Base-by-base conservation (phyloP, 2,113 vertebrate genomes). In the Noctilio leporinus region DNA sequence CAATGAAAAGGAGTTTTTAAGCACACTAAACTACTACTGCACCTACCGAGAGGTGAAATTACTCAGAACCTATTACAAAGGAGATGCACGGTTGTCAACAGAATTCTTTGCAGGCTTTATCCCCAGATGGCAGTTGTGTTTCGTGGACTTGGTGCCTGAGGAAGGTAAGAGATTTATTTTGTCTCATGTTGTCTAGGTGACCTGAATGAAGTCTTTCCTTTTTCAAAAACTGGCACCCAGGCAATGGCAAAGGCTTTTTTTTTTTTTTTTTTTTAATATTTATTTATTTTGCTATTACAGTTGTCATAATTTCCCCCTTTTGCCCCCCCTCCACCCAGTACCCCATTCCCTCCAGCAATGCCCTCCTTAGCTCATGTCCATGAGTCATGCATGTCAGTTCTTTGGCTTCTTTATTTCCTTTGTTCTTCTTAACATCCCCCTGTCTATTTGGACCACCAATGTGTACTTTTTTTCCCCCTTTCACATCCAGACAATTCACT, bases 1-100 rank as follows among this genome's bases (percentile, higher is more conserved):
- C 35, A 90, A 49, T 59, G 59, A 91, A 67, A 86, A n/a, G 65
- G 28, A 20, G 33, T 35, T 86, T 70, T 75, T 51, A 75, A 81
- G 84, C 20, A 55, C 5, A 55, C 11, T 49, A 51, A 82, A 82
- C 59, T 65, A n/a, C 84, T 33, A 59, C 38, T 45, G 49, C 20
- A 14, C 12, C 15, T 78, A 40, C 20, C 33, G 10, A 35, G 81
- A 86, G 26, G 33, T 28, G 57, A 91, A 82, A 45, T 64, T 55
- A 64, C 64, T 82, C 64, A 85, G 75, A 85, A 51, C n/a, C 0
- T 24, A 35, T 57, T 30, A 47, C 47, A 55, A 62, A 35, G 57
- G 43, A 89, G 35, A 49, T 62, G 64, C 38, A 3, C 78, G 2
- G 75, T 62, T 88, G 38, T 47, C 38, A 55, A 59, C n/a, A 93